Percentiles rank a stretch among this genome's conserved stretches.
Evolutionary conservation across 1,140 invertebrate genomes (phyloP).

Genomic region (Medauroidea extradentata): DNA sequence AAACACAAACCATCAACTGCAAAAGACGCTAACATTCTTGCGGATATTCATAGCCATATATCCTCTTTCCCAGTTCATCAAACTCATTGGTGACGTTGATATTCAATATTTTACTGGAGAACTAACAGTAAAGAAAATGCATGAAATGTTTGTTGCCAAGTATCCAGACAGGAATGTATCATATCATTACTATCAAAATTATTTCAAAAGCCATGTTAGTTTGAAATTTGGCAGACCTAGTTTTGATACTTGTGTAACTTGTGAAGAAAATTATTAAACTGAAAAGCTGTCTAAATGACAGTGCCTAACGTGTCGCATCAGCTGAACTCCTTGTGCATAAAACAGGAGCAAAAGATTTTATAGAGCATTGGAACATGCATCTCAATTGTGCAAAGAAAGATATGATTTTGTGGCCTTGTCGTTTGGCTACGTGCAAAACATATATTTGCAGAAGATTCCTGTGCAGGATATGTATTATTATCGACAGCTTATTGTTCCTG

Average conservation of each 20-base stretch:
- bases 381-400: slow-evolving; percentile 17
- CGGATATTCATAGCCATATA: no score
- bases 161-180: slow-evolving; percentile 24
- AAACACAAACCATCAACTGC: no score
- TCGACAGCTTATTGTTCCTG: slow-evolving; percentile 30
- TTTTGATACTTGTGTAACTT: slow-evolving; percentile 27
- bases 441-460: slow-evolving; percentile 25
- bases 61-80: no score
- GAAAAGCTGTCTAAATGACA: slow-evolving; percentile 20
- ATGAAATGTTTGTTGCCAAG: slow-evolving; percentile 29
- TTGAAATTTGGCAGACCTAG: slow-evolving; percentile 30
- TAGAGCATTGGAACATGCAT: slow-evolving; percentile 23
- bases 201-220: slow-evolving; percentile 28
- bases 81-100: not conserved
- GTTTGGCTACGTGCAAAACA: slow-evolving; percentile 39
- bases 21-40: no score
- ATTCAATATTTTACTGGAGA: slow-evolving; percentile 30
- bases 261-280: slow-evolving; percentile 16
- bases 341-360: slow-evolving; percentile 26
- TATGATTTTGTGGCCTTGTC: slow-evolving; percentile 19
- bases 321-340: slow-evolving; percentile 30
- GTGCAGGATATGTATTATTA: slow-evolving; percentile 27
- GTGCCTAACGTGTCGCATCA: slow-evolving; percentile 25
- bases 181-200: slow-evolving; percentile 31
- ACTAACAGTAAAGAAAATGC: slow-evolving; percentile 33